phyloP scores from a whole-genome alignment of 92 coral and sea anemone species.

The Scolanthus callimorphus region DNA sequence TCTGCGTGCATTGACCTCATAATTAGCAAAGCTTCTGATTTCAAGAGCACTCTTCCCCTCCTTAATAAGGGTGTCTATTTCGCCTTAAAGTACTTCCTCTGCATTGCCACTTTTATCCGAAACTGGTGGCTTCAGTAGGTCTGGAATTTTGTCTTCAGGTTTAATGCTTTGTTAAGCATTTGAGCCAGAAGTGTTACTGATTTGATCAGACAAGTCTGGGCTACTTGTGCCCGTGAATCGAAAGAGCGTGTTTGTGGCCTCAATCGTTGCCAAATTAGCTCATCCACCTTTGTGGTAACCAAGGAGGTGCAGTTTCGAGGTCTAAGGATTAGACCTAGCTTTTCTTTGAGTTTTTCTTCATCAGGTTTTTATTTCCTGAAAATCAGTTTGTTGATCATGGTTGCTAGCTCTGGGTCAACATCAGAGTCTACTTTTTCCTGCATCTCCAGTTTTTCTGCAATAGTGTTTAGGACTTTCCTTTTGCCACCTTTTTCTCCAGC shows the following conservation, averaged over 20 bases:
- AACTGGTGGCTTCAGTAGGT: conserved; percentile 10
- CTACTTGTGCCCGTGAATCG: conserved; percentile 7
- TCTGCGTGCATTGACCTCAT: conserved; percentile 19
- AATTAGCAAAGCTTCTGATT: conserved; percentile 31
- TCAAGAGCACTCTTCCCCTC: conserved; percentile 24
- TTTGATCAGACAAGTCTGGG: conserved; percentile 11
- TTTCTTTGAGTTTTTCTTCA: conserved; percentile 20
- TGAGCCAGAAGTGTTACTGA: conserved; percentile 11
- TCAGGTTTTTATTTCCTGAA: conserved; percentile 20
- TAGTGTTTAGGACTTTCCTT: conserved; percentile 17
- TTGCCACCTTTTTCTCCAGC: conserved; percentile 20
- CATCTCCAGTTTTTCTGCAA: conserved; percentile 25
- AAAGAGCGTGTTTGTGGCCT: conserved; percentile 12
- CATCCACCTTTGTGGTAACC: conserved; percentile 22
- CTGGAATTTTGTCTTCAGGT: conserved; percentile 21
- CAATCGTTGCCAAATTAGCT: conserved; percentile 23
- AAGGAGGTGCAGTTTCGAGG: conserved; percentile 22
- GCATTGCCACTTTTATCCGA: conserved; percentile 3
- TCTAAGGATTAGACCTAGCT: conserved; percentile 9
- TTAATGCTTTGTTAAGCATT: conserved; percentile 17
- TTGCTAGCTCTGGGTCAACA: conserved; percentile 12
- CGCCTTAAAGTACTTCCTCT: conserved; percentile 7
- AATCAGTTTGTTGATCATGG: conserved; percentile 9
- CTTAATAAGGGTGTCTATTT: conserved; percentile 12
- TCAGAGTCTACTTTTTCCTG: conserved; percentile 33